These are phyloP conservation scores for Hapalemur alaotrensis DNA, from an alignment of 2,797 vertebrate genomes.

Conservation along the genomic window DNA sequence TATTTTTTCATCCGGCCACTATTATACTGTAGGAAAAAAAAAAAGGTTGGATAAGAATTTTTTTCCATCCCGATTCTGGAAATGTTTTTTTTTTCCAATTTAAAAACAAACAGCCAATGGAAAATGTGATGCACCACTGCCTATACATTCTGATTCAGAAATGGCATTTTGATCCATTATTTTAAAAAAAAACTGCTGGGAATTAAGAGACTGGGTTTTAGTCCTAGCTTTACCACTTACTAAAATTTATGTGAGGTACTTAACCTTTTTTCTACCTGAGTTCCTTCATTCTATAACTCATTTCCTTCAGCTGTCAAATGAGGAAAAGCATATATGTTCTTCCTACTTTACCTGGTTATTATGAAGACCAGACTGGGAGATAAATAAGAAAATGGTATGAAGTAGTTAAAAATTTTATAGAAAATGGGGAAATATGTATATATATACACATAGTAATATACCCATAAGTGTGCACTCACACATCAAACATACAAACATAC, in stretches of 20 bases:
- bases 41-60: background rate
- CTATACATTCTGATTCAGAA: conserved; percentile 31
- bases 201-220: background rate
- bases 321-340: background rate
- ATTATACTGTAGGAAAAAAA: background rate
- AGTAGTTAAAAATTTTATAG: background rate
- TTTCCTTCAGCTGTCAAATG: conserved; percentile 32
- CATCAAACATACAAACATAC: background rate
- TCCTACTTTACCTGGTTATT: background rate
- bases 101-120: background rate
- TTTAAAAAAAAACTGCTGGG: background rate
- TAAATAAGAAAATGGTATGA: conserved; percentile 13
- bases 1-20: background rate
- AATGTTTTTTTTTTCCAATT: background rate
- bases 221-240: background rate
- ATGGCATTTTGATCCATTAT: background rate
- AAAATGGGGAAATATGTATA: background rate
- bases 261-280: conserved; percentile 1
- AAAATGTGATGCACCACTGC: background rate
- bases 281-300: conserved; percentile 31
- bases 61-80: background rate
- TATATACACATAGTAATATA: background rate
- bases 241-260: background rate
- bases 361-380: background rate
- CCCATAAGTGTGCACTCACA: background rate